phyloP scores from a whole-genome alignment of 2,113 vertebrate species.

The Caranx melampygus region DNA sequence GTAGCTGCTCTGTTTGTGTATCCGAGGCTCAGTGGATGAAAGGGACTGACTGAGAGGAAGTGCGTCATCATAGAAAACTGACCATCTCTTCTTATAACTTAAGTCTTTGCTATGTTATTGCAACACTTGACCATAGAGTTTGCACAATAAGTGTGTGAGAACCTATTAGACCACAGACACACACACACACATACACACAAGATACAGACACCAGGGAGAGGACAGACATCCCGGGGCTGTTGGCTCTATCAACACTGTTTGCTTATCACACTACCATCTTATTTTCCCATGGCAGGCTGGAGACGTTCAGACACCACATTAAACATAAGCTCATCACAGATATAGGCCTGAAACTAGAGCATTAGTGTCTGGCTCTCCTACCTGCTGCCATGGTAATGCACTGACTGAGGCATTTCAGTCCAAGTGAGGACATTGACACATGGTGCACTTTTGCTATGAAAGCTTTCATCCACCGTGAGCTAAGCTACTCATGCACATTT shows the following conservation, averaged over 20 bases:
- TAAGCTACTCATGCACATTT: background rate
- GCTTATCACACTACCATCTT: slow-evolving; percentile 57
- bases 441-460: background rate
- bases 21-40: background rate
- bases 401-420: background rate
- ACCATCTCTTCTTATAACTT: slow-evolving; percentile 10
- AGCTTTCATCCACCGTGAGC: background rate
- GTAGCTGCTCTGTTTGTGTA: background rate
- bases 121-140: background rate
- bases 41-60: slow-evolving; percentile 4
- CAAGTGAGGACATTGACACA: background rate
- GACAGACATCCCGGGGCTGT: slow-evolving; percentile 20
- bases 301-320: slow-evolving; percentile 11
- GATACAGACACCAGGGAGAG: slow-evolving; percentile 2
- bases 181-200: slow-evolving; percentile 23
- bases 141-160: slow-evolving; percentile 8
- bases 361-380: background rate
- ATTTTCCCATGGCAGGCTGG: slow-evolving; percentile 52
- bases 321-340: slow-evolving; percentile 11
- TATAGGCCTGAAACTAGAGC: background rate
- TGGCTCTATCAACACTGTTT: slow-evolving; percentile 55
- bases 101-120: slow-evolving; percentile 2
- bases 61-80: background rate
- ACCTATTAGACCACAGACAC: slow-evolving; percentile 37
- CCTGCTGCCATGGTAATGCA: background rate